A percentile compares a stretch with the other conserved stretches of the same genome.
Conservation (phyloP, 2,113 vertebrate species). For the Chaetodon trifascialis region DNA sequence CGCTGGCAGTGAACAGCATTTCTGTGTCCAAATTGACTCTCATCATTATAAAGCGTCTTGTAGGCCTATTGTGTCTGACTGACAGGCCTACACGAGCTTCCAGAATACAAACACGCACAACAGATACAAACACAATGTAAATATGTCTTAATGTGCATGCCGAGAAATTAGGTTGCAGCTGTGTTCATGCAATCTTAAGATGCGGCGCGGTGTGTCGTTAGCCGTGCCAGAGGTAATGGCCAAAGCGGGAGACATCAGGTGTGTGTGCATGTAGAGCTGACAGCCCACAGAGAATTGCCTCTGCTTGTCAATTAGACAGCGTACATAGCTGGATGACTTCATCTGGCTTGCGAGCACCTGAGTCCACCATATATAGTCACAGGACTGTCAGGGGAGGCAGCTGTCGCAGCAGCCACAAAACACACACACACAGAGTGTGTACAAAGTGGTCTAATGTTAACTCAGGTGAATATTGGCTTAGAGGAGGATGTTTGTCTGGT, state of each 20-base stretch:
- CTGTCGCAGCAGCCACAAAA: constrained; percentile 64
- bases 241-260: constrained; percentile 73
- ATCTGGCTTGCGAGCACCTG: constrained; percentile 76
- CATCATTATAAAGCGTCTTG: background rate
- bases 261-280: constrained; percentile 54
- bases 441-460: constrained; percentile 70
- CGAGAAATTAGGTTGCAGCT: constrained; percentile 62
- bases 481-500: constrained; percentile 74
- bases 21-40: constrained; percentile 34
- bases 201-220: constrained; percentile 11
- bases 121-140: constrained; percentile 7
- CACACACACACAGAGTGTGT: constrained; percentile 26
- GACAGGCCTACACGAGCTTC: constrained; percentile 11
- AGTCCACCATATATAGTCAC: constrained; percentile 65
- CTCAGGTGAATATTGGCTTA: constrained; percentile 76
- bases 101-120: background rate
- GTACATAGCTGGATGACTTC: constrained; percentile 75
- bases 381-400: constrained; percentile 67
- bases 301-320: constrained; percentile 77
- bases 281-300: constrained; percentile 74
- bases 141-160: constrained; percentile 1
- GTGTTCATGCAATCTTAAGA: constrained; percentile 56
- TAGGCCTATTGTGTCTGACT: constrained; percentile 16
- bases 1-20: constrained; percentile 24
- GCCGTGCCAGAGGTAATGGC: constrained; percentile 58